These are phyloP conservation scores for Platysteira castanea DNA, from an alignment of 2,113 vertebrate genomes.

Conservation along the genomic window DNA sequence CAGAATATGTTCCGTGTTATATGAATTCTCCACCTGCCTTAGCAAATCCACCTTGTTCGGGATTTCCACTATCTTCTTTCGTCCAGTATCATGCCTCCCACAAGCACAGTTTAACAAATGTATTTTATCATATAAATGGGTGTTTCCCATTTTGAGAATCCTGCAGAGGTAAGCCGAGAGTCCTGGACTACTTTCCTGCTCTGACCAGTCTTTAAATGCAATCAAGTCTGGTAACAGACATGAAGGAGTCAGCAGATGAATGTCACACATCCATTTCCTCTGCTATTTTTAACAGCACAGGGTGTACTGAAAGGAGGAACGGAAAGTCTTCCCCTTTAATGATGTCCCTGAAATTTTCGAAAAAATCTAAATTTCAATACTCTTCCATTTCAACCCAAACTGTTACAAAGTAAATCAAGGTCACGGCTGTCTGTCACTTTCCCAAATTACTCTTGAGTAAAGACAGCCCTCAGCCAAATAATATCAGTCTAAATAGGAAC, in stretches of 20 bases:
- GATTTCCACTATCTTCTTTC: not conserved
- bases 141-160: not conserved
- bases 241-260: not conserved
- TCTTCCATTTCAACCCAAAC: not conserved
- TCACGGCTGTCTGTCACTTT: not conserved
- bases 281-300: slow-evolving; percentile 26
- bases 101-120: not conserved
- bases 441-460: slow-evolving; percentile 24
- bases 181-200: not conserved
- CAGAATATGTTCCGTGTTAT: not conserved
- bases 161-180: not conserved
- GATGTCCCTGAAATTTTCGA: not conserved
- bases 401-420: slow-evolving; percentile 32
- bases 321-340: not conserved
- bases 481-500: slow-evolving; percentile 14
- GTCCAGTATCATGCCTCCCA: not conserved
- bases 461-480: slow-evolving; percentile 42
- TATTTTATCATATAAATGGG: not conserved
- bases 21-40: not conserved
- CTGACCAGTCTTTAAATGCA: not conserved
- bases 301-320: not conserved
- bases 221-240: not conserved
- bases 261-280: not conserved
- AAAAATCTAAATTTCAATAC: not conserved
- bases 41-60: not conserved